phyloP scores from a whole-genome alignment of 1,140 invertebrate genomes.

The Sitobion miscanthi region DNA sequence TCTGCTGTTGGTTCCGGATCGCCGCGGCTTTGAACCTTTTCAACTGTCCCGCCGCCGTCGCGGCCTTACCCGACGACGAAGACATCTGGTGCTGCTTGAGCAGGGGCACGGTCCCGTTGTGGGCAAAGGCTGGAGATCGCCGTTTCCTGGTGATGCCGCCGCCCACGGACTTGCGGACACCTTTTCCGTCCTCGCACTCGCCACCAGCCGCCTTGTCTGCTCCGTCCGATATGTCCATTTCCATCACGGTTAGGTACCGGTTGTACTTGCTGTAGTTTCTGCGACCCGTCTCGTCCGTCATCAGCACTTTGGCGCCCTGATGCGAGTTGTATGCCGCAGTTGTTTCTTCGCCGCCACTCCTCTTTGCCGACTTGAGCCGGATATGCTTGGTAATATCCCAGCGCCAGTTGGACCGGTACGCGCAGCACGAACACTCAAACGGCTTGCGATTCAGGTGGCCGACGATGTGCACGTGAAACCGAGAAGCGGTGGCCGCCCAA shows the following conservation, averaged over 20 bases:
- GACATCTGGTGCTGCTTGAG: not conserved
- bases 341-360: not conserved
- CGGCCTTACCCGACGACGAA: not conserved
- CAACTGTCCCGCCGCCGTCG: not conserved
- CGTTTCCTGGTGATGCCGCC: not conserved
- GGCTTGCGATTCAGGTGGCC: slow-evolving; percentile 91
- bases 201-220: slow-evolving; percentile 61
- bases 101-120: too few species aligned
- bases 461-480: slow-evolving; percentile 91
- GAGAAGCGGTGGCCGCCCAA: slow-evolving; percentile 88
- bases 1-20: slow-evolving; percentile 58
- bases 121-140: not conserved
- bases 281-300: slow-evolving; percentile 89
- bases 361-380: slow-evolving; percentile 77
- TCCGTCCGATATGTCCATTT: slow-evolving; percentile 62
- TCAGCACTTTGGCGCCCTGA: slow-evolving; percentile 78
- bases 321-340: slow-evolving; percentile 76
- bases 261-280: slow-evolving; percentile 93
- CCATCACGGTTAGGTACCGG: slow-evolving; percentile 80
- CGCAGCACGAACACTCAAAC: slow-evolving; percentile 92
- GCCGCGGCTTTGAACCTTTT: slow-evolving; percentile 37
- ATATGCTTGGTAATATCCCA: slow-evolving; percentile 98
- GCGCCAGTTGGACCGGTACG: slow-evolving; percentile 91
- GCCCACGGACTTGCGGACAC: not conserved
- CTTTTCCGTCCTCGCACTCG: slow-evolving; percentile 58